These are phyloP conservation scores for Centrocercus urophasianus DNA, from an alignment of 2,113 vertebrate genomes.

Conservation along the genomic window DNA sequence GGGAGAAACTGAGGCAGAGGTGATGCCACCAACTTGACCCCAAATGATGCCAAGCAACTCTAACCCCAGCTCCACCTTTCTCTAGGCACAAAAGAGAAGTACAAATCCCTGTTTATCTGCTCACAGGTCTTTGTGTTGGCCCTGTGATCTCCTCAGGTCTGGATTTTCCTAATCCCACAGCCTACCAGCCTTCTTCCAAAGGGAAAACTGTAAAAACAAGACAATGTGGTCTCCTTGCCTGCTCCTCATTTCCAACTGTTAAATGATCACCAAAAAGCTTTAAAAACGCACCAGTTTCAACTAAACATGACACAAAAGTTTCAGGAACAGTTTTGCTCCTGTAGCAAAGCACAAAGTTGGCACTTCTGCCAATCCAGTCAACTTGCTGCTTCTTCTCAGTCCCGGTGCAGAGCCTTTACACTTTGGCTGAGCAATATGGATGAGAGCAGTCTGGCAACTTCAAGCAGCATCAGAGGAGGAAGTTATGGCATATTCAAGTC, in stretches of 20 bases:
- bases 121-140: neutral
- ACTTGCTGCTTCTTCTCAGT: neutral
- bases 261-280: neutral
- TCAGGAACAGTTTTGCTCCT: neutral
- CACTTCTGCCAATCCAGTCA: neutral
- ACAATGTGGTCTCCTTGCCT: neutral
- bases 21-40: neutral
- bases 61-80: neutral
- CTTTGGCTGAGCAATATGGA: neutral
- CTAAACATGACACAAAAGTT: neutral
- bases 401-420: neutral
- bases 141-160: neutral
- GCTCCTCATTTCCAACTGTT: neutral
- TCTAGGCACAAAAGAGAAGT: neutral
- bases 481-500: neutral
- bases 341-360: neutral
- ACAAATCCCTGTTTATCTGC: neutral
- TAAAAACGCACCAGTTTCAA: neutral
- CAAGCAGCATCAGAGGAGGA: fast-evolving
- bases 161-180: neutral
- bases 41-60: neutral
- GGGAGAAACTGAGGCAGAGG: neutral
- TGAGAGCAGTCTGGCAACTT: neutral
- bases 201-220: neutral
- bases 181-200: neutral